phyloP scores from a whole-genome alignment of 2,888 invertebrate species.

The Altica lythri region DNA sequence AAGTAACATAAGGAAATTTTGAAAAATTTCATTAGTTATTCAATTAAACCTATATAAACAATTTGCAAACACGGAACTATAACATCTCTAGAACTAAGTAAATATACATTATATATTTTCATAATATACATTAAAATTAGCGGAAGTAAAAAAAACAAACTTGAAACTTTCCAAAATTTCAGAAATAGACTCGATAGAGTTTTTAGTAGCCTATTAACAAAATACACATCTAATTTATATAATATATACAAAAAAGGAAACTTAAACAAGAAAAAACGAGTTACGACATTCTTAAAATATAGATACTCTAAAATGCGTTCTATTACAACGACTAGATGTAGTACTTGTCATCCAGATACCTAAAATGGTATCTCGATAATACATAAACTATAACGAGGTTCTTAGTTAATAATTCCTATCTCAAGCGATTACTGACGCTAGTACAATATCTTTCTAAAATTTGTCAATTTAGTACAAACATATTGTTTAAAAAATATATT shows the following conservation, averaged over 20 bases:
- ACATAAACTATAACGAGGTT: background rate
- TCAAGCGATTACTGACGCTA: no score
- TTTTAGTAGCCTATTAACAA: conserved; percentile 14
- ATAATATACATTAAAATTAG: conserved; percentile 12
- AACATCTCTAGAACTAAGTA: conserved; percentile 3
- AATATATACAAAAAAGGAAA: conserved; percentile 25
- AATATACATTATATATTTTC: conserved; percentile 11
- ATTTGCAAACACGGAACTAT: conserved; percentile 5
- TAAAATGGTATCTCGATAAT: conserved; percentile 24
- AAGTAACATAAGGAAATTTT: conserved; percentile 18
- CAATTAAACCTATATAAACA: no score
- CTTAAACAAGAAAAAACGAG: conserved; percentile 35
- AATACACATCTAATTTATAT: conserved; percentile 14
- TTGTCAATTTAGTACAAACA: no score
- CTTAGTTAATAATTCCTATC: background rate
- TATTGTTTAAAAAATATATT: no score
- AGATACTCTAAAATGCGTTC: conserved; percentile 32
- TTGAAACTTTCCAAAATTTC: conserved; percentile 14
- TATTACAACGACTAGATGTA: conserved; percentile 45
- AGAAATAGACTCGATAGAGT: conserved; percentile 12
- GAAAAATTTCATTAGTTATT: conserved; percentile 12
- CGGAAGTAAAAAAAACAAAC: conserved; percentile 3
- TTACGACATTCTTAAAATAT: conserved; percentile 31
- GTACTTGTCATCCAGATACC: conserved; percentile 38
- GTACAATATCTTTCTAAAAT: no score